These are phyloP conservation scores for Emberiza fucata DNA, from an alignment of 2,113 vertebrate species.

Conservation along the genomic window DNA sequence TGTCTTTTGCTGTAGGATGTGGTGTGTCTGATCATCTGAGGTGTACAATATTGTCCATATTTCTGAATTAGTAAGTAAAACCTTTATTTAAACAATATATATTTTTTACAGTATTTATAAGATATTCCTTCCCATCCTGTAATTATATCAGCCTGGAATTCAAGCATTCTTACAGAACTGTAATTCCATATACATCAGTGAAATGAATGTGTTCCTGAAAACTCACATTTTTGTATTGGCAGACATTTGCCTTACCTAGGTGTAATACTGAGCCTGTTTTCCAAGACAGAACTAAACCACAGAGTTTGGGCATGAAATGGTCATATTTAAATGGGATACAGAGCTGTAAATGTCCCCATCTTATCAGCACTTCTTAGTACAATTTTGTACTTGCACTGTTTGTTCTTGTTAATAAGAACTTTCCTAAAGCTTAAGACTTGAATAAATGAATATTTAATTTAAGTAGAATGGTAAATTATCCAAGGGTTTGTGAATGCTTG, in stretches of 20 bases:
- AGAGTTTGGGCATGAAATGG: not conserved
- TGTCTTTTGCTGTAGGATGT: not conserved
- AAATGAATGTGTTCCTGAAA: not conserved
- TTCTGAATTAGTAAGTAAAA: not conserved
- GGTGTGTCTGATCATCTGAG: not conserved
- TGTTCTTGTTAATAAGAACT: not conserved
- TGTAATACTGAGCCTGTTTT: not conserved
- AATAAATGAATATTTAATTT: constrained; percentile 28
- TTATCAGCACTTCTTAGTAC: not conserved
- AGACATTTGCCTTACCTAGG: not conserved
- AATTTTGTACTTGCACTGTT: not conserved
- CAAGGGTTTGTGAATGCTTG: not conserved
- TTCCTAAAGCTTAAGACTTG: not conserved
- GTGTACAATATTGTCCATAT: not conserved
- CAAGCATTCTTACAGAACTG: not conserved
- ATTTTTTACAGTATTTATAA: not conserved
- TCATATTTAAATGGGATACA: not conserved
- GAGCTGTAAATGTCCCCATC: not conserved
- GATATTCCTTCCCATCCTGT: accelerated
- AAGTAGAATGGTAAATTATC: not conserved
- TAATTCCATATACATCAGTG: not conserved
- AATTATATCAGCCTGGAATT: not conserved
- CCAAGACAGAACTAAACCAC: not conserved
- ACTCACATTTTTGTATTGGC: not conserved
- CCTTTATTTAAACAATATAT: not conserved